phyloP scores from a whole-genome alignment of 53 echinoderm and acorn worm species.

The Echinarachnius parma region DNA sequence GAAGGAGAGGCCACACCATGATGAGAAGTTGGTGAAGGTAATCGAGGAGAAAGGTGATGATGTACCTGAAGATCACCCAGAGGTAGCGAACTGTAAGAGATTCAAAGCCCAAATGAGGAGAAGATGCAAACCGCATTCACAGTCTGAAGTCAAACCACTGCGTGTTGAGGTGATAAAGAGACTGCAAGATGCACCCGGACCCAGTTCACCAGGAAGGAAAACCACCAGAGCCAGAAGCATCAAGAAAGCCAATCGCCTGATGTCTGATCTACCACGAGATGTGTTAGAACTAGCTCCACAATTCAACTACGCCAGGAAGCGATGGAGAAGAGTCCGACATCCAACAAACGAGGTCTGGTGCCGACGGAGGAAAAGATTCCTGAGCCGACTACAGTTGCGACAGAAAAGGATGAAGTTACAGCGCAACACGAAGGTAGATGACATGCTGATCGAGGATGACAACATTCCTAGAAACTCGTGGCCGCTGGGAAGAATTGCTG shows the following conservation, averaged over 20 bases:
- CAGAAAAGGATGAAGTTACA: constrained; percentile 45
- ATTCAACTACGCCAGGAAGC: constrained; percentile 51
- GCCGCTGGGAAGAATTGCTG: too few species aligned
- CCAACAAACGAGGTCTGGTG: constrained; percentile 57
- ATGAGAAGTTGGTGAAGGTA: constrained; percentile 49
- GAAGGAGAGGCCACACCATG: constrained; percentile 29
- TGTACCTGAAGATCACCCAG: constrained; percentile 38
- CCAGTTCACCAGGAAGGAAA: too few species aligned
- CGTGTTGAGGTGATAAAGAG: constrained; percentile 32
- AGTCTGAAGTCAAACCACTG: too few species aligned
- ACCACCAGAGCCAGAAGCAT: too few species aligned
- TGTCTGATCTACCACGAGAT: constrained; percentile 60
- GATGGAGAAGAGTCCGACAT: constrained; percentile 56
- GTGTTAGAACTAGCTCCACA: constrained; percentile 47
- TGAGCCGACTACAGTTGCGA: constrained; percentile 42
- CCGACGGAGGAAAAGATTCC: constrained; percentile 63
- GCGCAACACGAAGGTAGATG: constrained; percentile 36
- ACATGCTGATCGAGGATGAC: too few species aligned
- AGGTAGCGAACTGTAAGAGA: constrained; percentile 47
- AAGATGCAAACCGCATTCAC: not conserved
- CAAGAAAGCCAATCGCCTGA: constrained; percentile 36
- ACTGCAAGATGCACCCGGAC: too few species aligned
- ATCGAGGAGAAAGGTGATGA: constrained; percentile 9
- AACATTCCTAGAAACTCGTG: too few species aligned
- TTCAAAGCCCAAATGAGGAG: constrained; percentile 35